phyloP scores from a whole-genome alignment of 2,113 vertebrate species.

The Lontra canadensis region DNA sequence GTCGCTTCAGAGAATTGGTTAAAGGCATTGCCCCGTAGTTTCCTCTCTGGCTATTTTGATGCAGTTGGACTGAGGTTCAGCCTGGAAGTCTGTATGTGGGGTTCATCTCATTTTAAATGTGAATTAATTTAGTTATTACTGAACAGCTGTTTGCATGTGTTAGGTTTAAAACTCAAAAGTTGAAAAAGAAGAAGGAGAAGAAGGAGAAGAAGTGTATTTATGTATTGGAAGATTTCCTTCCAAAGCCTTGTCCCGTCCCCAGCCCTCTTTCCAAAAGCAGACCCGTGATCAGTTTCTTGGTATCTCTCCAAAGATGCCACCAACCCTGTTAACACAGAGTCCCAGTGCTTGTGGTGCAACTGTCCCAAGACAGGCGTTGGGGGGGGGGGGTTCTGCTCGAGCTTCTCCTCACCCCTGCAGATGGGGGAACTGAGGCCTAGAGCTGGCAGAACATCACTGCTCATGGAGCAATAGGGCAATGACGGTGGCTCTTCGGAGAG shows the following conservation, averaged over 20 bases:
- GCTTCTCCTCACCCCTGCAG: neutral
- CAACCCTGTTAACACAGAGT: neutral
- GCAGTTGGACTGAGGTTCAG: neutral
- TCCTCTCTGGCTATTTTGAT: neutral
- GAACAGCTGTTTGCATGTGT: neutral
- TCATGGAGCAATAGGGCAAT: accelerated
- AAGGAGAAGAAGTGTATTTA: neutral
- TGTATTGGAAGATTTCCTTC: neutral
- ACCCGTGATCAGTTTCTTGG: neutral
- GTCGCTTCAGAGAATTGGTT: neutral
- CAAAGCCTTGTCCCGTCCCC: neutral
- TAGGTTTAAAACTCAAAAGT: neutral
- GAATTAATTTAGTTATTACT: slow-evolving; percentile 4
- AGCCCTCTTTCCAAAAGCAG: neutral
- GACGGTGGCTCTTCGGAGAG: too few species aligned
- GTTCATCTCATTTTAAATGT: slow-evolving; percentile 22
- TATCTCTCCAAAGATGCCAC: neutral
- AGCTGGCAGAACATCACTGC: neutral
- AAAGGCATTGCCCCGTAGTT: neutral
- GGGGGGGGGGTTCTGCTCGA: neutral
- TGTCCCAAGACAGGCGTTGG: neutral
- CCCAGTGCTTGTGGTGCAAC: neutral
- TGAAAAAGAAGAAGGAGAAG: neutral
- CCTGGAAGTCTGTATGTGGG: neutral
- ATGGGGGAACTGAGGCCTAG: neutral